These are phyloP conservation scores for Stegastes partitus DNA, from an alignment of 2,113 vertebrate genomes.

Conservation along the genomic window DNA sequence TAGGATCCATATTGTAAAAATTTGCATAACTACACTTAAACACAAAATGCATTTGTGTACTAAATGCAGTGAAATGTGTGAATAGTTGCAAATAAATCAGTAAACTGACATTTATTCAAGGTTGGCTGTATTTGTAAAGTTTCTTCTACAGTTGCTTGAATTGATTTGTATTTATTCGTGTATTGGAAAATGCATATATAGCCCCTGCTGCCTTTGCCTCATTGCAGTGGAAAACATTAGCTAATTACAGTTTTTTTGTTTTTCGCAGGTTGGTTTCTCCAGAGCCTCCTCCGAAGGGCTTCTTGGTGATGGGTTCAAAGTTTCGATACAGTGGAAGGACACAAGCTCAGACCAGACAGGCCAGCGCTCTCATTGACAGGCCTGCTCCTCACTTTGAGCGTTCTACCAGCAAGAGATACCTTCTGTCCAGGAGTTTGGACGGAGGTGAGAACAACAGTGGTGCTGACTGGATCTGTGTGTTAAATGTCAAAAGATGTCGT, in stretches of 20 bases:
- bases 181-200: no score
- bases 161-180: no score
- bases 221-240: not conserved
- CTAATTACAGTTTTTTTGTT: not conserved
- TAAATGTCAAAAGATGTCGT: not conserved
- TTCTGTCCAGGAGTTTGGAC: slow-evolving; percentile 96
- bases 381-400: slow-evolving; percentile 97
- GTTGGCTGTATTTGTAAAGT: no score
- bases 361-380: slow-evolving; percentile 95
- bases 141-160: no score
- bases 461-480: not conserved
- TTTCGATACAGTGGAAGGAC: slow-evolving; percentile 98
- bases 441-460: slow-evolving; percentile 87
- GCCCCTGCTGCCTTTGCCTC: no score
- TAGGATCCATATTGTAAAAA: no score
- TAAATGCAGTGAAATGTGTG: no score
- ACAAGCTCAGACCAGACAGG: slow-evolving; percentile 96
- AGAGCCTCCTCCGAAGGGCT: slow-evolving; percentile 97
- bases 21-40: no score
- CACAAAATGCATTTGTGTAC: no score
- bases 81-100: no score
- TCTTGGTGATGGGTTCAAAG: slow-evolving; percentile 99
- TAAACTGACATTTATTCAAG: no score
- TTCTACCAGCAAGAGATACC: slow-evolving; percentile 96
- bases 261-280: slow-evolving; percentile 94